Evolutionary conservation across 2,113 vertebrate species (phyloP), one percentile per base, ranked within the genome.

Genomic region (Peromyscus californicus): DNA sequence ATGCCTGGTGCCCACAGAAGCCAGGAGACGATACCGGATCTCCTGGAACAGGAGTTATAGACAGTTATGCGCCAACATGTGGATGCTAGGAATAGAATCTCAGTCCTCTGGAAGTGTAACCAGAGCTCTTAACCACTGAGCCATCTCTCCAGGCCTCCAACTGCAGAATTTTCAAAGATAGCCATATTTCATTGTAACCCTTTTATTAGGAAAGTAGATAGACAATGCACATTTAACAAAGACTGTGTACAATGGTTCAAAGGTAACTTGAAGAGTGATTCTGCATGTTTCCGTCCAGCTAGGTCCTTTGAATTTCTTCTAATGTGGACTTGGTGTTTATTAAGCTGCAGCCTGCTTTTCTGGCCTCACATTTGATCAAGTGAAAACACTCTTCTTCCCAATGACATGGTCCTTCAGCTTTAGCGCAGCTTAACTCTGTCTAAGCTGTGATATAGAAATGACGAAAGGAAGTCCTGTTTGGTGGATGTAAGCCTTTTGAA

Each of bases 401-500:
- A 79, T 16, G 45, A 22, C 51, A 3, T 5, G 8, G 3, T 59
- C 6, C 15, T 75, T 94, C 2, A 3, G 61, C 82, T 93, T 82
- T 63, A 89, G 33, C 2, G 36, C 22, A 42, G 63, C 0, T 22
- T 7, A 3, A 48, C 21, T 54, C 29, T 33, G 51, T 31, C 17
- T 72, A 2, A 90, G 6, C 36, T 92, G 59, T 69, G 82, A 54
- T 51, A 6, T 22, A 13, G 11, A 82, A 31, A 70, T 10, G 7
- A 76, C 9, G 17, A 92, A 76, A 54, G 83, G 22, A 74, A 90
- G 33, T 63, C 61, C 85, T 70, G 5, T 86, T 80, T 67, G 48
- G 70, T 29, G 89, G 80, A 61, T n/a, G 75, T 86, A 92, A 75
- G 21, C 82, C 59, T 96, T 87, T 70, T 92, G 26, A 57, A 96